Conservation (phyloP, 2,797 vertebrate species). For the Thunnus albacares region DNA sequence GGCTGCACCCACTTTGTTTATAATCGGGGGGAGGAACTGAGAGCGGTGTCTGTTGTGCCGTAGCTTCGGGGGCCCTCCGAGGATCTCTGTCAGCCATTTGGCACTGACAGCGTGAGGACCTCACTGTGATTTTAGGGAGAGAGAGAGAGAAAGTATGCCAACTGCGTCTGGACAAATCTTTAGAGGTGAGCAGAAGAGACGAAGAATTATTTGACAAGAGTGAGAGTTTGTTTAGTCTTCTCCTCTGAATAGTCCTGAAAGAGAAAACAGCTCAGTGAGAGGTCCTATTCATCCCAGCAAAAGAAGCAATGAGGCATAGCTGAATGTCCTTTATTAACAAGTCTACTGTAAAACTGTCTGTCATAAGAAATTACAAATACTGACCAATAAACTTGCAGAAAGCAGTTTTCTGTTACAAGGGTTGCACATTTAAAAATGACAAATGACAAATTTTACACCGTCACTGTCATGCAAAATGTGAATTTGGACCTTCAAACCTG, state of each 20-base stretch:
- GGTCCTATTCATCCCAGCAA: slow-evolving; percentile 27
- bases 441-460: background rate
- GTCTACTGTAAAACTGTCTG: slow-evolving; percentile 20
- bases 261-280: slow-evolving; percentile 36
- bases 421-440: too few relatives aligned
- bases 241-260: slow-evolving; percentile 32
- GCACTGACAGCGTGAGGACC: slow-evolving; percentile 32
- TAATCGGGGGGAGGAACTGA: slow-evolving; percentile 19
- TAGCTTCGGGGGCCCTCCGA: slow-evolving; percentile 47
- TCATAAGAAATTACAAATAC: background rate
- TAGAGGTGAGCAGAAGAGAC: slow-evolving; percentile 39
- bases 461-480: background rate
- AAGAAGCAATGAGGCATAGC: slow-evolving; percentile 28
- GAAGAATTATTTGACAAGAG: slow-evolving; percentile 42
- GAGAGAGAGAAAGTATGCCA: slow-evolving; percentile 40
- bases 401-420: background rate
- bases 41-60: slow-evolving; percentile 46
- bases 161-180: slow-evolving; percentile 45
- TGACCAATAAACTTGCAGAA: background rate
- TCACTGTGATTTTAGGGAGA: slow-evolving; percentile 43
- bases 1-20: slow-evolving; percentile 47
- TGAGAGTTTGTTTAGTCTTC: slow-evolving; percentile 41
- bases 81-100: slow-evolving; percentile 51
- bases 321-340: slow-evolving; percentile 23
- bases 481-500: background rate